phyloP scores from a whole-genome alignment of 1,140 invertebrate species.

The Drosophila punjabiensis region DNA sequence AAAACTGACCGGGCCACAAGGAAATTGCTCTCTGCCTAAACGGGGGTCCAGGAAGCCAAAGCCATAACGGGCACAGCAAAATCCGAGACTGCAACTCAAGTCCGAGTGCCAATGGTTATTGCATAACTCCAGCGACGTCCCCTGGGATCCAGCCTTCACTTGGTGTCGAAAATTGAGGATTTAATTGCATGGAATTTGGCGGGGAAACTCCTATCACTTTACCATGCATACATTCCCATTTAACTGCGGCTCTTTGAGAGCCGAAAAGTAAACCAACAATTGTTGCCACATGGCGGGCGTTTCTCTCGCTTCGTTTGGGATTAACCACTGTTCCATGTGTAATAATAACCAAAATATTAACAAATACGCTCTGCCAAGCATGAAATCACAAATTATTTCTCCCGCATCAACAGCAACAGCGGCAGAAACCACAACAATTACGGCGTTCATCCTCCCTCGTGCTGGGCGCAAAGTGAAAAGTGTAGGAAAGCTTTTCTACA shows the following conservation, averaged over 20 bases:
- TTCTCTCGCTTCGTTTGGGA: constrained; percentile 35
- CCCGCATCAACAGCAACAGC: constrained; percentile 40
- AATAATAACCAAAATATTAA: constrained; percentile 82
- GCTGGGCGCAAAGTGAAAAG: constrained; percentile 59
- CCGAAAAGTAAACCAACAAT: constrained; percentile 36
- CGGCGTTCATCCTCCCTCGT: constrained; percentile 17
- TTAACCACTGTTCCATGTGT: constrained; percentile 45
- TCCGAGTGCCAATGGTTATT: constrained; percentile 51
- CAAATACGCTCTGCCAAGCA: constrained; percentile 78
- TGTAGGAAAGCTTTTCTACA: constrained; percentile 59
- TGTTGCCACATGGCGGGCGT: constrained; percentile 52
- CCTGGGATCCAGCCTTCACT: constrained; percentile 19
- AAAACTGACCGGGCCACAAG: constrained; percentile 47
- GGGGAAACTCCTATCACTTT: constrained; percentile 27
- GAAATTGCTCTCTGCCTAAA: constrained; percentile 59
- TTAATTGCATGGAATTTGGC: constrained; percentile 31
- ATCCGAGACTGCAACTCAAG: constrained; percentile 49
- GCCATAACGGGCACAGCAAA: constrained; percentile 33
- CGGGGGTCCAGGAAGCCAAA: constrained; percentile 65
- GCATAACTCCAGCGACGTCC: constrained; percentile 35
- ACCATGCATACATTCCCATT: constrained; percentile 3
- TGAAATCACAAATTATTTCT: constrained; percentile 78
- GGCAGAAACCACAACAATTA: constrained; percentile 46
- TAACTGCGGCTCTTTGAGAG: constrained; percentile 19
- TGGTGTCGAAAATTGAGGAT: constrained; percentile 20